A percentile compares a stretch with the other conserved stretches of the same genome.
These are phyloP conservation scores for Drosophila nr. perissopoda DNA, from an alignment of 2,888 invertebrate genomes.

Conservation along the genomic window DNA sequence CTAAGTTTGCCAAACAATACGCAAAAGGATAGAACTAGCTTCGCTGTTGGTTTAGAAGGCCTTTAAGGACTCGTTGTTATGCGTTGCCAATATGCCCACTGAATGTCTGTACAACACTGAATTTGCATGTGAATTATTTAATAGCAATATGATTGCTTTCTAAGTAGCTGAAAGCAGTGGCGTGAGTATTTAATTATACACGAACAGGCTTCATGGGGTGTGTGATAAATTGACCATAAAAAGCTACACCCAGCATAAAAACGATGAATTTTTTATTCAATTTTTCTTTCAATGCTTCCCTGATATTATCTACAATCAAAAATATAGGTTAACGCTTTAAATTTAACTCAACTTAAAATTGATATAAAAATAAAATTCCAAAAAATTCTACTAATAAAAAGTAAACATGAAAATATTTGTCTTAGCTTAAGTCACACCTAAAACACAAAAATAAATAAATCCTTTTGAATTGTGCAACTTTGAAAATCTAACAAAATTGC, in stretches of 20 bases:
- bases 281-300: neutral
- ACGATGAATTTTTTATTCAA: neutral
- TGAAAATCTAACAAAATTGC: neutral
- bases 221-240: slow-evolving; percentile 7
- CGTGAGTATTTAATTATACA: neutral
- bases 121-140: slow-evolving; percentile 58
- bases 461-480: neutral
- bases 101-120: slow-evolving; percentile 23
- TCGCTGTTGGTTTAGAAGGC: slow-evolving; percentile 32
- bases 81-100: slow-evolving; percentile 42
- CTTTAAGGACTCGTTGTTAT: slow-evolving; percentile 32
- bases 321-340: neutral
- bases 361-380: neutral
- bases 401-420: neutral
- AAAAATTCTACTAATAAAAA: neutral
- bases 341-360: neutral
- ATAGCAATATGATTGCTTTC: slow-evolving; percentile 48
- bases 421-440: too few relatives aligned
- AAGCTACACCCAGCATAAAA: slow-evolving; percentile 8
- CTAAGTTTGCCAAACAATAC: slow-evolving; percentile 50
- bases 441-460: neutral
- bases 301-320: neutral
- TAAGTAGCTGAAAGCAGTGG: slow-evolving; percentile 32
- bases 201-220: neutral
- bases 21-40: slow-evolving; percentile 36